phyloP scores from a whole-genome alignment of 2,888 invertebrate genomes.

The Leucozona laternaria region DNA sequence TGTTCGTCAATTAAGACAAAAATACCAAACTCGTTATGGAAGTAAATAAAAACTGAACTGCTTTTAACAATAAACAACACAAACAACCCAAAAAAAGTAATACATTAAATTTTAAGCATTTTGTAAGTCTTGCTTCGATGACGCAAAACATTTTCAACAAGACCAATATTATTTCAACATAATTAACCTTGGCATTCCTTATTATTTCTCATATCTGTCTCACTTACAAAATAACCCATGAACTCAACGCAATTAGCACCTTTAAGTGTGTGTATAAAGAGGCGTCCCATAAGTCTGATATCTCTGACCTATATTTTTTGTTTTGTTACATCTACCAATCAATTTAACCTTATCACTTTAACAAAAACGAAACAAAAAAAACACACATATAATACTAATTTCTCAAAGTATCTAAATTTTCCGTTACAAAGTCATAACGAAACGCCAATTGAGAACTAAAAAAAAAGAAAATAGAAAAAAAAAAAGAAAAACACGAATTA shows the following conservation, averaged over 20 bases:
- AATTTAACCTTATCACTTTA: constrained; percentile 17
- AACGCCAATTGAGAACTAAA: constrained; percentile 5
- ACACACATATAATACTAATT: not conserved
- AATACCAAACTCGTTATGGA: constrained; percentile 15
- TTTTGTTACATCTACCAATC: constrained; percentile 14
- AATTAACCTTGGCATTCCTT: constrained; percentile 64
- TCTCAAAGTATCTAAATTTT: constrained; percentile 39
- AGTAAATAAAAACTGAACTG: not conserved
- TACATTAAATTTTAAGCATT: not conserved
- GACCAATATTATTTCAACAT: constrained; percentile 15
- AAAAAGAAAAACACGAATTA: constrained; percentile 47
- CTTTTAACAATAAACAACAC: not conserved
- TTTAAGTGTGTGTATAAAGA: constrained; percentile 22
- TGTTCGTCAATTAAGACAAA: constrained; percentile 5
- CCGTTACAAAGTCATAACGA: constrained; percentile 50
- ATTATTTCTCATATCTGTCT: constrained; percentile 15
- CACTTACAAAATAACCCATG: constrained; percentile 52
- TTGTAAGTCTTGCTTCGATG: constrained; percentile 20
- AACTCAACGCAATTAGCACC: constrained; percentile 62
- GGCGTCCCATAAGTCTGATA: constrained; percentile 55
- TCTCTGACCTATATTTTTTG: constrained; percentile 61
- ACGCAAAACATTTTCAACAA: constrained; percentile 22
- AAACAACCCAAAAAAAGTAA: not conserved
- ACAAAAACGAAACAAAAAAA: constrained; percentile 5
- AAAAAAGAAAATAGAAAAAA: constrained; percentile 1